These are phyloP conservation scores for Gerosis bhagava DNA, from an alignment of 2,888 invertebrate genomes.

Conservation along the genomic window DNA sequence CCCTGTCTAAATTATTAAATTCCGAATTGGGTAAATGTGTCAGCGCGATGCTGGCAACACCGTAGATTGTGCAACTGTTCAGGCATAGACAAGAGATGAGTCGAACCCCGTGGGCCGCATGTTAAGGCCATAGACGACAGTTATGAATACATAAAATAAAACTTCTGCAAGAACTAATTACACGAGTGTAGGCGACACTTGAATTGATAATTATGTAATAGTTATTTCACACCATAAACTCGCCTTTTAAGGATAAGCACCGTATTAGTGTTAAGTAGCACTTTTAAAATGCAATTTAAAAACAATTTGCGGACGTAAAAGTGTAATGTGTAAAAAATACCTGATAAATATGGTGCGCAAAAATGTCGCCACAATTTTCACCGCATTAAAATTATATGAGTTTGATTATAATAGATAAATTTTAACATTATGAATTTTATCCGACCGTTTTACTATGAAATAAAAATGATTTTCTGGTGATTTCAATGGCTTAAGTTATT, in stretches of 20 bases:
- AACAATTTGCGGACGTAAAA: slow-evolving; percentile 24
- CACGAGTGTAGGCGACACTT: slow-evolving; percentile 43
- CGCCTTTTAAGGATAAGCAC: slow-evolving; percentile 28
- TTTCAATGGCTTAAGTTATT: too few species aligned
- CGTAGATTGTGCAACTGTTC: slow-evolving; percentile 51
- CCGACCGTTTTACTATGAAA: too few species aligned
- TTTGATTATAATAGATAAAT: too few species aligned
- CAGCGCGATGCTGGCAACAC: slow-evolving; percentile 49
- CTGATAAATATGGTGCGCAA: too few species aligned
- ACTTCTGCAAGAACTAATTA: slow-evolving; percentile 55
- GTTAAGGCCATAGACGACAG: slow-evolving; percentile 70
- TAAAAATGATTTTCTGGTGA: too few species aligned
- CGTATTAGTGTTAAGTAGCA: slow-evolving; percentile 12
- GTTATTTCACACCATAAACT: slow-evolving; percentile 26
- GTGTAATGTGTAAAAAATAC: slow-evolving; percentile 8
- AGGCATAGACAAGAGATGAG: slow-evolving; percentile 41
- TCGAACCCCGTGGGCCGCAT: slow-evolving; percentile 58
- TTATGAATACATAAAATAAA: slow-evolving; percentile 59
- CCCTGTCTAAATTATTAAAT: slow-evolving; percentile 61
- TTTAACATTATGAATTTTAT: too few species aligned
- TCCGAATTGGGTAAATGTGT: slow-evolving; percentile 69
- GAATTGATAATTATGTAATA: slow-evolving; percentile 35
- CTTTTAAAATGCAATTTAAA: slow-evolving; percentile 31
- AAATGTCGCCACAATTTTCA: too few species aligned
- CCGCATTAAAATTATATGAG: too few species aligned